Evolutionary conservation across 2,797 vertebrate species (phyloP).

Genomic region (Pseudochaenichthys georgianus): DNA sequence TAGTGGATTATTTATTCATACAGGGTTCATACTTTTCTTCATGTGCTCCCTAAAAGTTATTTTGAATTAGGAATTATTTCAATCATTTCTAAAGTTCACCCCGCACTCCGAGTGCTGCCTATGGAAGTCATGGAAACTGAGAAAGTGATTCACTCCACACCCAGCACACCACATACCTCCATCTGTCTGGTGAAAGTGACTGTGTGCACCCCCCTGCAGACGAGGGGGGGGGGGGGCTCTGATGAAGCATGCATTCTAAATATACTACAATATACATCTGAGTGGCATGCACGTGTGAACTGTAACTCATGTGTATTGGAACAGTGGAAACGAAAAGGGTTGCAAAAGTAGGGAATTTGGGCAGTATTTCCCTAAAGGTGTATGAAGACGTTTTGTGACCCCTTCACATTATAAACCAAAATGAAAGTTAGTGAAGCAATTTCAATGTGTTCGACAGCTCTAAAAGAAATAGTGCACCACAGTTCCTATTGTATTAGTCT

Average conservation of each 20-base stretch:
- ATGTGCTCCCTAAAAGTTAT: neutral
- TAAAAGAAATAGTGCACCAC: too few relatives aligned
- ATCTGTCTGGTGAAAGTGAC: slow-evolving; percentile 40
- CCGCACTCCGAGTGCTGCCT: slow-evolving; percentile 5
- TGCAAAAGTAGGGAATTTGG: neutral
- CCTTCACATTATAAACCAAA: too few relatives aligned
- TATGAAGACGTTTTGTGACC: too few relatives aligned
- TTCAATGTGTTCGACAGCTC: too few relatives aligned
- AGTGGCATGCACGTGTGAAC: neutral
- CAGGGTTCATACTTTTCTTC: neutral
- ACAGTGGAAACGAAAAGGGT: neutral
- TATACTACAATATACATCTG: neutral
- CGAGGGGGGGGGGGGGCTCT: slow-evolving; percentile 19
- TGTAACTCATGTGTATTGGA: too few relatives aligned
- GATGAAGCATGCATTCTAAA: slow-evolving; percentile 13
- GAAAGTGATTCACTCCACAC: slow-evolving; percentile 40
- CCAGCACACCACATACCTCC: slow-evolving; percentile 40
- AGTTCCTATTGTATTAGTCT: too few relatives aligned
- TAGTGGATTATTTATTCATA: neutral
- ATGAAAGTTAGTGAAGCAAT: too few relatives aligned
- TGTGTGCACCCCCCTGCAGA: slow-evolving; percentile 36
- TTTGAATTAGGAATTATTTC: neutral
- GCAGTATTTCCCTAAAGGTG: too few relatives aligned
- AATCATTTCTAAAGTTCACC: slow-evolving; percentile 38
- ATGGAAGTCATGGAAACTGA: slow-evolving; percentile 40